Evolutionary conservation across 2,888 invertebrate species (phyloP).

Genomic region (Deladenus siricidicola): DNA sequence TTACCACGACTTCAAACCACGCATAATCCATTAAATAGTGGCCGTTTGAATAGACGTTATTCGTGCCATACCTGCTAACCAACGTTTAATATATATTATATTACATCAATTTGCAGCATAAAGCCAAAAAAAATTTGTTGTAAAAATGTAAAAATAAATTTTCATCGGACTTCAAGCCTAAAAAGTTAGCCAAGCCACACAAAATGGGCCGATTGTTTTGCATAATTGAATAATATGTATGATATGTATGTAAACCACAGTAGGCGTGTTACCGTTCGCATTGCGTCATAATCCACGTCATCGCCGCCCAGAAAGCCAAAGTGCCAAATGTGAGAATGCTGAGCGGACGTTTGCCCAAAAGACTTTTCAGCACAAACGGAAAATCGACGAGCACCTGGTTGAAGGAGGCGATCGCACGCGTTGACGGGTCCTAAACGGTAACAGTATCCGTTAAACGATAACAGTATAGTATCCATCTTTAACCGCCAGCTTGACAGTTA

Average conservation of each 20-base stretch:
- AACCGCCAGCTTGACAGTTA: too few relatives aligned
- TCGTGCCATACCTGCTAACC: conserved; percentile 23
- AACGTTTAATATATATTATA: too few relatives aligned
- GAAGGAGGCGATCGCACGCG: conserved; percentile 57
- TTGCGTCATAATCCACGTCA: conserved; percentile 92
- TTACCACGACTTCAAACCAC: conserved; percentile 51
- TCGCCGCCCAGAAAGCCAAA: conserved; percentile 97
- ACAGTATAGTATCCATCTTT: too few relatives aligned
- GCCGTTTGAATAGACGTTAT: conserved; percentile 24
- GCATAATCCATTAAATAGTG: conserved; percentile 44
- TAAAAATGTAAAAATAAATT: neutral
- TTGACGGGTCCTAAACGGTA: neutral
- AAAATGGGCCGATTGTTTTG: too few relatives aligned
- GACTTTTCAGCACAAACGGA: conserved; percentile 85
- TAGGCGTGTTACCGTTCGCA: conserved; percentile 77
- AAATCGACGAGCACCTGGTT: conserved; percentile 79
- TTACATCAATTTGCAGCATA: neutral
- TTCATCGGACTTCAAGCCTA: too few relatives aligned
- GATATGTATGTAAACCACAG: too few relatives aligned
- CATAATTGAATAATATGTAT: too few relatives aligned
- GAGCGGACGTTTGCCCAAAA: conserved; percentile 98
- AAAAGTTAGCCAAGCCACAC: too few relatives aligned
- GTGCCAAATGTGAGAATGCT: conserved; percentile 93
- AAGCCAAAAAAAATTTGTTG: neutral
- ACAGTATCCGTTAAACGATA: too few relatives aligned